These are phyloP conservation scores for Scaptomyza flava DNA, from an alignment of 2,888 invertebrate genomes.

Conservation along the genomic window DNA sequence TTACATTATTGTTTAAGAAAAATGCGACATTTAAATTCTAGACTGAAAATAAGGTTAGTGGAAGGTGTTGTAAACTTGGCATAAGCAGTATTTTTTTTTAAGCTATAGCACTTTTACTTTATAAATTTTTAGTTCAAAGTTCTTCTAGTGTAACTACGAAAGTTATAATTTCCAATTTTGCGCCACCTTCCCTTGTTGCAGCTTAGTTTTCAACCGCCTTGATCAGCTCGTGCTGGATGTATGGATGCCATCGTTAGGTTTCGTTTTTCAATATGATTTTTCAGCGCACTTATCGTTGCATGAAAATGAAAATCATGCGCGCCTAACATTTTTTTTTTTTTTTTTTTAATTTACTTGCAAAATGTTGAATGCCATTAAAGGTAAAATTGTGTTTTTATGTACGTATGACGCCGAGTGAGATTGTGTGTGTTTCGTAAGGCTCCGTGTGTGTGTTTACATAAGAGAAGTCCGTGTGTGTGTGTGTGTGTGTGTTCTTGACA, in stretches of 20 bases:
- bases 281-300: slow-evolving; percentile 57
- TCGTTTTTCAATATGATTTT: slow-evolving; percentile 70
- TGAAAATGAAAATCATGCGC: slow-evolving; percentile 74
- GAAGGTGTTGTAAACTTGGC: background rate
- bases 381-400: background rate
- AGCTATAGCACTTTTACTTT: too few species aligned
- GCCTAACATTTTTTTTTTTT: slow-evolving; percentile 46
- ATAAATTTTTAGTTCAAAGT: slow-evolving; percentile 15
- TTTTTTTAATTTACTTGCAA: slow-evolving; percentile 60
- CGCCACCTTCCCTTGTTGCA: background rate
- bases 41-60: too few species aligned
- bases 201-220: background rate
- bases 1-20: too few species aligned
- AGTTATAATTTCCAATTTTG: slow-evolving; percentile 40
- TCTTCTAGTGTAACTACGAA: slow-evolving; percentile 32
- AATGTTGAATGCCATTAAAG: slow-evolving; percentile 45
- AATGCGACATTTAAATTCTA: too few species aligned
- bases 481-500: slow-evolving; percentile 35
- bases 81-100: too few species aligned
- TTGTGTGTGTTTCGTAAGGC: background rate
- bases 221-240: slow-evolving; percentile 4
- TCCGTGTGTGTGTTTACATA: slow-evolving; percentile 2
- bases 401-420: slow-evolving; percentile 1
- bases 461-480: background rate
- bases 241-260: slow-evolving; percentile 53